These are phyloP conservation scores for Napeogenes inachia DNA, from an alignment of 2,888 invertebrate species.

Conservation along the genomic window DNA sequence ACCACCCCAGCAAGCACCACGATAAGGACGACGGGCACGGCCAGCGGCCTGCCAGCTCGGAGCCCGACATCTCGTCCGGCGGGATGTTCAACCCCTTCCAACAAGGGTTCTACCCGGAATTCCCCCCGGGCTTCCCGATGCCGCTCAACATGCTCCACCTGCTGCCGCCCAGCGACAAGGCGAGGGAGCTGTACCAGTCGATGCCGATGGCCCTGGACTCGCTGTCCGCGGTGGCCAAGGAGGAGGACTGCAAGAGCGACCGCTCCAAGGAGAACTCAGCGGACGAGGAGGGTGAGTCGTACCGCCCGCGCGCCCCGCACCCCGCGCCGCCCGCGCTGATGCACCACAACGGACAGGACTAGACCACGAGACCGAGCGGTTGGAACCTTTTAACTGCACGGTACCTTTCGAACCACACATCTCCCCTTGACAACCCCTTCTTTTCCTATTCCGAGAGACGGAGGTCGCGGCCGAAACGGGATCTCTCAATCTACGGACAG, in stretches of 20 bases:
- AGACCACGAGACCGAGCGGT: constrained; percentile 38
- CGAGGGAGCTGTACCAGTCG: constrained; percentile 79
- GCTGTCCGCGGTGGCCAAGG: constrained; percentile 71
- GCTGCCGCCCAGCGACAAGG: constrained; percentile 87
- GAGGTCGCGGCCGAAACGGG: constrained; percentile 6
- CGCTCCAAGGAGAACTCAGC: constrained; percentile 80
- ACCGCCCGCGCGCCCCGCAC: constrained; percentile 75
- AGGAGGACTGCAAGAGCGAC: constrained; percentile 82
- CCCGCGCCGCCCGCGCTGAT: constrained; percentile 80
- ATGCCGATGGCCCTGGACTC: constrained; percentile 77
- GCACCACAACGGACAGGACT: constrained; percentile 90
- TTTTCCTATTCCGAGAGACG: constrained; percentile 15
- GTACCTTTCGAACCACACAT: neutral
- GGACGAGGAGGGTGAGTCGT: constrained; percentile 74
- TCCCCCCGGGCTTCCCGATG: constrained; percentile 87
- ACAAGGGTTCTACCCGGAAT: constrained; percentile 90
- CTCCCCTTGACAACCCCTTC: constrained; percentile 4
- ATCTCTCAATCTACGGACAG: constrained; percentile 26
- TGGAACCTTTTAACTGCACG: constrained; percentile 15
- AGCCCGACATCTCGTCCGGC: constrained; percentile 80
- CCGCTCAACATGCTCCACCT: constrained; percentile 91
- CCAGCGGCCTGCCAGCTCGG: constrained; percentile 81
- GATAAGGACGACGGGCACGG: constrained; percentile 75
- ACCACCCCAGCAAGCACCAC: constrained; percentile 74
- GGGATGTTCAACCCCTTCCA: constrained; percentile 87